phyloP scores from a whole-genome alignment of 2,113 vertebrate species.

The Sylvilagus bachmani region DNA sequence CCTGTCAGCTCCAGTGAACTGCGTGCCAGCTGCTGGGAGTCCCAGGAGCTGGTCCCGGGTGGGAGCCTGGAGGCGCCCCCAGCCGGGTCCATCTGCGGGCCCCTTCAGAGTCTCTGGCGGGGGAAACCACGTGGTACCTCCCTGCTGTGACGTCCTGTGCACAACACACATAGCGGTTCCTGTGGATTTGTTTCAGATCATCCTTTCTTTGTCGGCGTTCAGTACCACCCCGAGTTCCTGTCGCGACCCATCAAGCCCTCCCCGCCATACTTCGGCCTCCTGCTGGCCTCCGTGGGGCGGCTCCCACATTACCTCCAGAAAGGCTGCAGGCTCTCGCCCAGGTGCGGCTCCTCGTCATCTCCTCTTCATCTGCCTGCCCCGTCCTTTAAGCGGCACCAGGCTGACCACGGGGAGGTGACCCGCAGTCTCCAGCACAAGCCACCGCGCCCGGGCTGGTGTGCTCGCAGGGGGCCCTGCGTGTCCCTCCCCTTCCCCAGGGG shows the following conservation, averaged over 20 bases:
- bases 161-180: neutral
- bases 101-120: neutral
- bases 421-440: neutral
- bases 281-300: slow-evolving; percentile 94
- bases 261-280: slow-evolving; percentile 95
- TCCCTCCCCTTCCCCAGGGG: neutral
- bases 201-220: slow-evolving; percentile 96
- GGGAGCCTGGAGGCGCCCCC: neutral
- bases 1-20: neutral
- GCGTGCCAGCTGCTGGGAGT: neutral
- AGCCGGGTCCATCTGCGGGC: too few species aligned
- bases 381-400: neutral
- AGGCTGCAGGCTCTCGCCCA: slow-evolving; percentile 95
- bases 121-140: neutral
- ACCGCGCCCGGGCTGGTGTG: neutral
- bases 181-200: slow-evolving; percentile 89
- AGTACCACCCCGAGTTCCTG: slow-evolving; percentile 98
- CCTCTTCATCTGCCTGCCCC: too few species aligned
- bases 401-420: neutral
- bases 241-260: slow-evolving; percentile 98
- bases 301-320: slow-evolving; percentile 94
- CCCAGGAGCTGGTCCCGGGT: neutral
- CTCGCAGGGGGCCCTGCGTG: neutral
- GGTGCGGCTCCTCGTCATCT: slow-evolving; percentile 85
- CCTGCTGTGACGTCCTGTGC: neutral